Percentiles rank a stretch among this genome's conserved stretches.
Conservation (phyloP, 2,888 invertebrate genomes). For the Erebia epiphron region DNA sequence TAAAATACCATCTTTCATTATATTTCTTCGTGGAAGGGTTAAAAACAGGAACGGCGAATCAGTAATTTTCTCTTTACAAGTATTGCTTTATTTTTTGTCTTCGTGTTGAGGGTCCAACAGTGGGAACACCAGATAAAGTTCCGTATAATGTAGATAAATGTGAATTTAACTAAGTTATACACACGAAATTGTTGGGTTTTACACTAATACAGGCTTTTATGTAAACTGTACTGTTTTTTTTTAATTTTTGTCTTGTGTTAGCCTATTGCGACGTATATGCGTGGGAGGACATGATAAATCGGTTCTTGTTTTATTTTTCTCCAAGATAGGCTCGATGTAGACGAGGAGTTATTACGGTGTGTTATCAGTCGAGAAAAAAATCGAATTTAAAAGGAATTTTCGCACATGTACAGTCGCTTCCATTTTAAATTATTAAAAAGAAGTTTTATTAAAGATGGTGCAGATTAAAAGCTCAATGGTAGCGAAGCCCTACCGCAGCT, state of each 20-base stretch:
- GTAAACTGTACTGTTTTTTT: slow-evolving; percentile 60
- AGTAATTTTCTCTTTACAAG: slow-evolving; percentile 51
- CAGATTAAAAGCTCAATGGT: neutral
- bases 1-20: slow-evolving; percentile 15
- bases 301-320: slow-evolving; percentile 72
- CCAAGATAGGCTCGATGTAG: slow-evolving; percentile 70
- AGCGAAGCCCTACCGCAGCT: neutral
- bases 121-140: slow-evolving; percentile 73
- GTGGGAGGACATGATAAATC: slow-evolving; percentile 79
- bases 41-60: slow-evolving; percentile 53
- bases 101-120: slow-evolving; percentile 67
- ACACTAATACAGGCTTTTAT: slow-evolving; percentile 66
- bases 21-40: slow-evolving; percentile 31
- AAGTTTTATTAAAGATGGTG: neutral
- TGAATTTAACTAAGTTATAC: slow-evolving; percentile 82
- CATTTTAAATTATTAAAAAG: slow-evolving; percentile 39
- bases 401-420: slow-evolving; percentile 30
- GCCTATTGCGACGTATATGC: slow-evolving; percentile 73
- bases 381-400: neutral
- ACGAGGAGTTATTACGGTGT: slow-evolving; percentile 66
- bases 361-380: slow-evolving; percentile 58
- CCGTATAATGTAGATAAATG: slow-evolving; percentile 80
- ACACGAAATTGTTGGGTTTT: slow-evolving; percentile 80
- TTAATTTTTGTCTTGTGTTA: slow-evolving; percentile 70
- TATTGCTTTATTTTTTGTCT: slow-evolving; percentile 48